These are phyloP conservation scores for Eucidaris tribuloides DNA, from an alignment of 35 echinoderm and acorn worm species.

Conservation along the genomic window DNA sequence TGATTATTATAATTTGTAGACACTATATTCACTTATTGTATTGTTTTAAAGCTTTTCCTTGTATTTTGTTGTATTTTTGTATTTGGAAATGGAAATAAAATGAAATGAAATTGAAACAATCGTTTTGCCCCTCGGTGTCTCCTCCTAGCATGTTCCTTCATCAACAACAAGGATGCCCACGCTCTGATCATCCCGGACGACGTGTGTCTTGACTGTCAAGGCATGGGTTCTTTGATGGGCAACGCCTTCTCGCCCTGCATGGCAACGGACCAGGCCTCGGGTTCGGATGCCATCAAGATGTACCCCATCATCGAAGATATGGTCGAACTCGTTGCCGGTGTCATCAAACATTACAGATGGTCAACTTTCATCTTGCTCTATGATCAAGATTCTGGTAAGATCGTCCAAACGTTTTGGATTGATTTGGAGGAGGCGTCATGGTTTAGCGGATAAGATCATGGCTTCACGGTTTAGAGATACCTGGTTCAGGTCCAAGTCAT, in stretches of 20 bases:
- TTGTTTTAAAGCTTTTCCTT: no score
- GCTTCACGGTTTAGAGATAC: no score
- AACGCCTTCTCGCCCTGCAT: slow-evolving; percentile 54
- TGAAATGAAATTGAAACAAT: no score
- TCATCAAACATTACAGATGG: slow-evolving; percentile 72
- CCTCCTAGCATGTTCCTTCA: slow-evolving; percentile 37
- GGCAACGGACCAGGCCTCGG: slow-evolving; percentile 49
- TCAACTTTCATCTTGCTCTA: slow-evolving; percentile 60
- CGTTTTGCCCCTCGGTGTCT: no score
- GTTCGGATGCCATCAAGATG: slow-evolving; percentile 66
- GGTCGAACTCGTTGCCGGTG: slow-evolving; percentile 53
- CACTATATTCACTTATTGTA: no score
- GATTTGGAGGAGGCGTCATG: no score
- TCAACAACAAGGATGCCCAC: slow-evolving; percentile 40
- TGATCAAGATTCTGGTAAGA: slow-evolving; percentile 52
- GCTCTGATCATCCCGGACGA: slow-evolving; percentile 63
- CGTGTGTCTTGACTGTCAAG: slow-evolving; percentile 45
- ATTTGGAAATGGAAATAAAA: no score
- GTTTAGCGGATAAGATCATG: no score
- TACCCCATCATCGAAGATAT: slow-evolving; percentile 36
- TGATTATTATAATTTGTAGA: no score
- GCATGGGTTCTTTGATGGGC: slow-evolving; percentile 39
- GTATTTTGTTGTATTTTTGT: no score
- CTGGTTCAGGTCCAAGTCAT: no score
- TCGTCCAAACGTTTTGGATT: no score